A percentile compares a stretch with the other conserved stretches of the same genome.
Evolutionary conservation across 2,888 invertebrate genomes (phyloP).

Genomic region (Ochropleura leucogaster): DNA sequence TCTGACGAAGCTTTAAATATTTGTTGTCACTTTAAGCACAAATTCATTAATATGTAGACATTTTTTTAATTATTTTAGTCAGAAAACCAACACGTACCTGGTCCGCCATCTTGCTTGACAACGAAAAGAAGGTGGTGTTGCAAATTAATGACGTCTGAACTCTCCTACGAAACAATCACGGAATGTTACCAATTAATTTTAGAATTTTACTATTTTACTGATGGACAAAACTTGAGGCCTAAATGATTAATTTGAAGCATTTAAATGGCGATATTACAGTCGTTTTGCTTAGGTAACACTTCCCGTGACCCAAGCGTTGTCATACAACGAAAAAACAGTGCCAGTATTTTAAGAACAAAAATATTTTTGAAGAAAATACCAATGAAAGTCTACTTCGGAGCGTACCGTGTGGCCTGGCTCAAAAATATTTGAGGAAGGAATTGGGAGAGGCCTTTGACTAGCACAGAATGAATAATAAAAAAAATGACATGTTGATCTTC

Average conservation of each 20-base stretch:
- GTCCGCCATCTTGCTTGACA: conserved; percentile 94
- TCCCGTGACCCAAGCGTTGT: too few relatives aligned
- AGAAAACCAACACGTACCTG: conserved; percentile 92
- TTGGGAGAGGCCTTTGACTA: too few relatives aligned
- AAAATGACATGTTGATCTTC: not conserved
- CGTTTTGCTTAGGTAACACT: too few relatives aligned
- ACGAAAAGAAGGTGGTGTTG: conserved; percentile 87
- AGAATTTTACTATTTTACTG: not conserved
- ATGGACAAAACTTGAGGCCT: too few relatives aligned
- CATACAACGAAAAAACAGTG: too few relatives aligned
- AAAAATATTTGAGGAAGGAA: too few relatives aligned
- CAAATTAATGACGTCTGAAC: conserved; percentile 51
- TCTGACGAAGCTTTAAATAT: conserved; percentile 22
- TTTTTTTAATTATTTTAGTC: conserved; percentile 68
- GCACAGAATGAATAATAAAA: too few relatives aligned
- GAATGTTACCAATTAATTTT: conserved; percentile 47
- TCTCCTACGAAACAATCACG: not conserved
- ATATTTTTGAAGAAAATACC: too few relatives aligned
- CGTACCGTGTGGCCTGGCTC: too few relatives aligned
- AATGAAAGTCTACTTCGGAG: too few relatives aligned
- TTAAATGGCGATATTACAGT: too few relatives aligned
- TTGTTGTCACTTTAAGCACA: conserved; percentile 47
- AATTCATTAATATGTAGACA: conserved; percentile 41
- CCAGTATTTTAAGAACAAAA: too few relatives aligned
- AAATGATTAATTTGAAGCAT: not conserved